Evolutionary conservation across 2,113 vertebrate species (phyloP).

Genomic region (Lepisosteus oculatus): DNA sequence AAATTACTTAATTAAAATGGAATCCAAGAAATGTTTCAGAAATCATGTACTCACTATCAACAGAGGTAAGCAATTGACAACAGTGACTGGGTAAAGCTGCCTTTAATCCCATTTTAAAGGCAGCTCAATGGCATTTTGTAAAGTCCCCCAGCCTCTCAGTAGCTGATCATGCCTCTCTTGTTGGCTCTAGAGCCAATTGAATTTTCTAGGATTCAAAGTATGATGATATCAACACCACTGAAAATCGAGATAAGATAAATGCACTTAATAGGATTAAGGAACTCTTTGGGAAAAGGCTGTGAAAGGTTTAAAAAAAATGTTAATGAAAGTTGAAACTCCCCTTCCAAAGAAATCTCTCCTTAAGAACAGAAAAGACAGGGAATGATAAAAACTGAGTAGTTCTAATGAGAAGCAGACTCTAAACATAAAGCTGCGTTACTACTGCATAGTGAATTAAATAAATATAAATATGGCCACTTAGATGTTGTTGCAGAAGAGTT

Average conservation of each 20-base stretch:
- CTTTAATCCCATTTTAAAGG: neutral
- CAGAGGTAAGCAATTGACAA: too few relatives aligned
- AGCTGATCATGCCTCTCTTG: conserved; percentile 10
- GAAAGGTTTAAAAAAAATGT: conserved; percentile 38
- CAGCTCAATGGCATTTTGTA: conserved; percentile 5
- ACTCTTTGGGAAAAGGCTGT: conserved; percentile 46
- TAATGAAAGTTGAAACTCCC: conserved; percentile 20
- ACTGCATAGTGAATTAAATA: too few relatives aligned
- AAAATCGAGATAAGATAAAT: conserved; percentile 66
- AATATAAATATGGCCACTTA: too few relatives aligned
- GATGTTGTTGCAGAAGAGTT: too few relatives aligned
- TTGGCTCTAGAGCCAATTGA: conserved; percentile 46
- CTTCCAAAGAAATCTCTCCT: conserved; percentile 32
- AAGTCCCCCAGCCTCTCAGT: neutral
- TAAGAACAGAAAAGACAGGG: conserved; percentile 40
- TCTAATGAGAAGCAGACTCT: too few relatives aligned
- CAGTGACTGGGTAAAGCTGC: too few relatives aligned
- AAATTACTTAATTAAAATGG: too few relatives aligned
- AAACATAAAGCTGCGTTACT: too few relatives aligned
- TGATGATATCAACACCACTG: conserved; percentile 55
- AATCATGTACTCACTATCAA: too few relatives aligned
- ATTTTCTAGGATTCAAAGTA: conserved; percentile 58
- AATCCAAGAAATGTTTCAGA: too few relatives aligned
- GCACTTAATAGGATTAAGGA: conserved; percentile 60
- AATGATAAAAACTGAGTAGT: conserved; percentile 29